Percentiles rank a stretch among this genome's conserved stretches.
These are phyloP conservation scores for Diplodus sargus DNA, from an alignment of 2,797 vertebrate genomes.

Conservation along the genomic window DNA sequence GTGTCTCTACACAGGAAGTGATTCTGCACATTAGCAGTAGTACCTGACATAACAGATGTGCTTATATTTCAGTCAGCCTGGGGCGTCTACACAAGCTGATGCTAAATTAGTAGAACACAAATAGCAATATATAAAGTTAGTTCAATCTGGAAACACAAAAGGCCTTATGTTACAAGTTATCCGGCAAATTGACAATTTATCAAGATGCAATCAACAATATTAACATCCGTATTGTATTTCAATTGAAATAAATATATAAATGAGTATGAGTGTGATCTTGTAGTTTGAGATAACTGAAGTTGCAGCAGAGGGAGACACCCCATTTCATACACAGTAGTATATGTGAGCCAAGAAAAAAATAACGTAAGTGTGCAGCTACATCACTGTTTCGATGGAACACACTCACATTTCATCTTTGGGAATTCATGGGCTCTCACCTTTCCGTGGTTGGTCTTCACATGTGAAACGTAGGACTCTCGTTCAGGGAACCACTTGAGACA, in stretches of 20 bases:
- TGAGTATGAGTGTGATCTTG: background rate
- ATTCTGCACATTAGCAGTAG: background rate
- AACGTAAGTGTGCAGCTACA: background rate
- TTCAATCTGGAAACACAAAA: background rate
- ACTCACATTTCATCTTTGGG: background rate
- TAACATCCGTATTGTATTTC: too few species aligned
- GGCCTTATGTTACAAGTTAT: too few species aligned
- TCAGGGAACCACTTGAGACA: conserved; percentile 93
- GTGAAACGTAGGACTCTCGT: conserved; percentile 91
- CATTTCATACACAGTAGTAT: background rate
- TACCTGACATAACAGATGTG: too few species aligned
- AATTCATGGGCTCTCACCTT: conserved; percentile 83
- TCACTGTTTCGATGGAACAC: background rate
- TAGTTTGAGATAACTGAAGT: background rate
- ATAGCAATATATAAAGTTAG: too few species aligned
- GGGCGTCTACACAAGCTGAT: too few species aligned
- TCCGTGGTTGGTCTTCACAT: conserved; percentile 92
- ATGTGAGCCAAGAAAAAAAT: too few species aligned
- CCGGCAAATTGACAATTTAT: too few species aligned
- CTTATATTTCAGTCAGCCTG: too few species aligned
- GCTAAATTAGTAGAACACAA: too few species aligned
- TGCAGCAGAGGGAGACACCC: background rate
- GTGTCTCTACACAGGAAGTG: background rate
- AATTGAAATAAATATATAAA: too few species aligned
- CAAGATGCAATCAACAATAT: too few species aligned